Evolutionary conservation across 1,140 invertebrate species (phyloP).

Genomic region (Metopolophium dirhodum): DNA sequence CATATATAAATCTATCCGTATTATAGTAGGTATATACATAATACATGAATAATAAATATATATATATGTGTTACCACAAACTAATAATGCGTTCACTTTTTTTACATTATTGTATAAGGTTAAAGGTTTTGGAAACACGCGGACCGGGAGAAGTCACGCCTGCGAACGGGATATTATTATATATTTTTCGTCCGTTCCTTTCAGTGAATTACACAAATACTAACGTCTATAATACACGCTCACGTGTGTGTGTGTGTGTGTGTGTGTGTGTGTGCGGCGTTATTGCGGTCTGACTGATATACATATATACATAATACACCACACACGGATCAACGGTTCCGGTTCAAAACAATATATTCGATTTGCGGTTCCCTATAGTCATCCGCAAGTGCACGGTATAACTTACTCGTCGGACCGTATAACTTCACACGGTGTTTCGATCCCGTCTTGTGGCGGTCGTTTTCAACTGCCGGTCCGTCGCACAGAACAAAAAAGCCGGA

Average conservation of each 20-base stretch:
- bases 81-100: slow-evolving; percentile 39
- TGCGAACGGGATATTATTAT: neutral
- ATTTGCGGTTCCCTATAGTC: neutral
- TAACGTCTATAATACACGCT: too few relatives aligned
- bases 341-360: neutral
- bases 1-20: neutral
- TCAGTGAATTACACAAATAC: neutral
- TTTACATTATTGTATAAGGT: slow-evolving; percentile 28
- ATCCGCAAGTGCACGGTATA: neutral
- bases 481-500: neutral
- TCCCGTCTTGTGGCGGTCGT: neutral
- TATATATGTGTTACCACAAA: neutral
- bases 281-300: slow-evolving; percentile 1
- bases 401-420: neutral
- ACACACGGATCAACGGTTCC: neutral
- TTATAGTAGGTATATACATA: neutral
- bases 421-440: neutral
- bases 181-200: neutral
- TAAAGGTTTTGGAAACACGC: slow-evolving; percentile 3
- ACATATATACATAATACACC: too few relatives aligned
- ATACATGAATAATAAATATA: neutral
- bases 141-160: slow-evolving; percentile 27
- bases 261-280: neutral
- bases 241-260: too few relatives aligned
- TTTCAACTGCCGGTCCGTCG: neutral